A percentile compares a stretch with the other conserved stretches of the same genome.
These are phyloP conservation scores for Magallana nippona DNA, from an alignment of 2,888 invertebrate species.

Conservation along the genomic window DNA sequence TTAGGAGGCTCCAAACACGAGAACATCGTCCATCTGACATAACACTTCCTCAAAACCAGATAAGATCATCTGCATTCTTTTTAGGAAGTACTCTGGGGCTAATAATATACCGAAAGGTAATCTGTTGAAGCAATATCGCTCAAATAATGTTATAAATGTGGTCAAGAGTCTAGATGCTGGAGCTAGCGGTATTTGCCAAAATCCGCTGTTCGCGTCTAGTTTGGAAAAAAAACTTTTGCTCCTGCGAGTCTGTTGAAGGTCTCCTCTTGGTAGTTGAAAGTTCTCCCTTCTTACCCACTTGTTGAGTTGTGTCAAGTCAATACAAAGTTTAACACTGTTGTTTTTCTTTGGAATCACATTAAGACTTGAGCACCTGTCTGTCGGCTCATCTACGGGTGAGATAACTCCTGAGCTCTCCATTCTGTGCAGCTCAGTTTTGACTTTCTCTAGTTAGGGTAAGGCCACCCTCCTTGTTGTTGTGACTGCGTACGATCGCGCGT, in stretches of 20 bases:
- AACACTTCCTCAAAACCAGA: slow-evolving; percentile 48
- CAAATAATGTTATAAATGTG: too few relatives aligned
- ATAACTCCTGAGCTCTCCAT: slow-evolving; percentile 59
- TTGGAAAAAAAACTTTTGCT: slow-evolving; percentile 52
- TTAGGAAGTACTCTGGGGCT: too few relatives aligned
- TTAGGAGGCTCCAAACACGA: slow-evolving; percentile 42
- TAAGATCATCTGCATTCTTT: slow-evolving; percentile 73
- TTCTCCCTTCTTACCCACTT: too few relatives aligned
- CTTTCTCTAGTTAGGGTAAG: slow-evolving; percentile 68
- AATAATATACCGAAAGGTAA: too few relatives aligned
- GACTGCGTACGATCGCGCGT: slow-evolving; percentile 66
- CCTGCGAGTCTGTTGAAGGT: slow-evolving; percentile 30
- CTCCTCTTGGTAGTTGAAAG: too few relatives aligned
- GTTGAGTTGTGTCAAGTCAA: too few relatives aligned
- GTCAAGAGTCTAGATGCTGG: slow-evolving; percentile 44
- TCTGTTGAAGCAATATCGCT: too few relatives aligned
- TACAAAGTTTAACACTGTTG: slow-evolving; percentile 49
- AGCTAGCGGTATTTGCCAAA: too few relatives aligned
- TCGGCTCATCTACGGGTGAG: slow-evolving; percentile 52
- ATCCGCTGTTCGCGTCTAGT: too few relatives aligned
- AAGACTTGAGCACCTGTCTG: slow-evolving; percentile 53
- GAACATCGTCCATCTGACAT: slow-evolving; percentile 54
- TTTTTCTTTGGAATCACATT: slow-evolving; percentile 54
- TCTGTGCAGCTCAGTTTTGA: slow-evolving; percentile 71
- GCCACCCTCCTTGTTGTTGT: slow-evolving; percentile 71